Evolutionary conservation across 2,888 invertebrate genomes (phyloP).

Genomic region (Erpobdella octoculata): DNA sequence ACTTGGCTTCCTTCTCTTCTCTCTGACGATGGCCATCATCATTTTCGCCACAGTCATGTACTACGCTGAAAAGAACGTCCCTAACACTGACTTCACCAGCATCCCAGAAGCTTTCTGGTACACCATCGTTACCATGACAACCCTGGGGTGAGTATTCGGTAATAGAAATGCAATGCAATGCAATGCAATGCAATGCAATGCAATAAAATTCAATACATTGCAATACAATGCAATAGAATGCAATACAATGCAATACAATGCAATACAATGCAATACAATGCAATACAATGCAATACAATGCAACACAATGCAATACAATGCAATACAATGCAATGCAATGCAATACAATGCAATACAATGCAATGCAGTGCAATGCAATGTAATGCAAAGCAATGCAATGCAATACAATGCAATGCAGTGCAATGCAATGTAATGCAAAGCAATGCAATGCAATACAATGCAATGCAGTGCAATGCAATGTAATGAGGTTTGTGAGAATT

Average conservation of each 20-base stretch:
- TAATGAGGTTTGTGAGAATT: background rate
- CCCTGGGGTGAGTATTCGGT: slow-evolving; percentile 70
- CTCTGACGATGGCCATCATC: slow-evolving; percentile 98
- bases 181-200: background rate
- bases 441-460: background rate
- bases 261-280: background rate
- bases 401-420: background rate
- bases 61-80: slow-evolving; percentile 98
- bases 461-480: background rate
- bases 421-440: background rate
- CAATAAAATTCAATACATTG: background rate
- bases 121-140: slow-evolving; percentile 99
- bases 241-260: background rate
- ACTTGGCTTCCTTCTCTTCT: slow-evolving; percentile 96
- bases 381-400: background rate
- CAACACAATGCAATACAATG: background rate
- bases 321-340: background rate
- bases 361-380: background rate
- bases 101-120: slow-evolving; percentile 99
- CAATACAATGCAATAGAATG: background rate
- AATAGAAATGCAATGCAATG: background rate
- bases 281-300: background rate
- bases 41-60: slow-evolving; percentile 99
- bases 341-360: background rate
- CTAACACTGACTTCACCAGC: slow-evolving; percentile 91